These are phyloP conservation scores for Apamea sordens DNA, from an alignment of 2,888 invertebrate species.

Conservation along the genomic window DNA sequence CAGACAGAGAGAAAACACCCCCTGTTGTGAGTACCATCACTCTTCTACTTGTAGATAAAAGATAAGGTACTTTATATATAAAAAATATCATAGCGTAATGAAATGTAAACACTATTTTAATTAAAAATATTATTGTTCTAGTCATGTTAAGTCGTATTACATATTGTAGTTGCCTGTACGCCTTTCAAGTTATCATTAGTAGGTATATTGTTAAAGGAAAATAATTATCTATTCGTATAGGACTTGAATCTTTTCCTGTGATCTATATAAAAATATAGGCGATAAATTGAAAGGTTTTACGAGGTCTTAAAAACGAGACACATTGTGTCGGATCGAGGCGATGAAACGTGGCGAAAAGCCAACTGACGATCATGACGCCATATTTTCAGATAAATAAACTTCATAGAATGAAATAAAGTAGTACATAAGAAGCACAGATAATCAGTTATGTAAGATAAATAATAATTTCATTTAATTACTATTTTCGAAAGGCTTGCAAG, in stretches of 20 bases:
- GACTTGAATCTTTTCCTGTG: slow-evolving; percentile 20
- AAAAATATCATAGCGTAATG: slow-evolving; percentile 43
- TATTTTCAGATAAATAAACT: not conserved
- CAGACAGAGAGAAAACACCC: slow-evolving; percentile 15
- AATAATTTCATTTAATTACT: not conserved
- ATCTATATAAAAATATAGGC: not conserved
- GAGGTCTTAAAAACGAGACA: not conserved
- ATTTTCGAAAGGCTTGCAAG: not conserved
- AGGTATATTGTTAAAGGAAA: not conserved
- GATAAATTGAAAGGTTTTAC: slow-evolving; percentile 38
- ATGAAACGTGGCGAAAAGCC: not conserved
- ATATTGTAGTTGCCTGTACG: slow-evolving; percentile 2
- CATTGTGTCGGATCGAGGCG: slow-evolving; percentile 15
- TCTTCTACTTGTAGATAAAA: not conserved
- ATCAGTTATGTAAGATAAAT: too few species aligned
- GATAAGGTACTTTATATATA: slow-evolving; percentile 9
- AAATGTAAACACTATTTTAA: slow-evolving; percentile 56
- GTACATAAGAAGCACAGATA: not conserved
- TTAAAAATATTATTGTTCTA: slow-evolving; percentile 42
- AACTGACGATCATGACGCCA: too few species aligned
- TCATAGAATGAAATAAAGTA: not conserved
- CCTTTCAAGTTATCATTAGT: slow-evolving; percentile 9
- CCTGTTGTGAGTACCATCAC: not conserved
- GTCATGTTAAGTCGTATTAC: slow-evolving; percentile 19
- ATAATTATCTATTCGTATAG: slow-evolving; percentile 13